Evolutionary conservation across 2,113 vertebrate species (phyloP).

Genomic region (Atherinomorus stipes): DNA sequence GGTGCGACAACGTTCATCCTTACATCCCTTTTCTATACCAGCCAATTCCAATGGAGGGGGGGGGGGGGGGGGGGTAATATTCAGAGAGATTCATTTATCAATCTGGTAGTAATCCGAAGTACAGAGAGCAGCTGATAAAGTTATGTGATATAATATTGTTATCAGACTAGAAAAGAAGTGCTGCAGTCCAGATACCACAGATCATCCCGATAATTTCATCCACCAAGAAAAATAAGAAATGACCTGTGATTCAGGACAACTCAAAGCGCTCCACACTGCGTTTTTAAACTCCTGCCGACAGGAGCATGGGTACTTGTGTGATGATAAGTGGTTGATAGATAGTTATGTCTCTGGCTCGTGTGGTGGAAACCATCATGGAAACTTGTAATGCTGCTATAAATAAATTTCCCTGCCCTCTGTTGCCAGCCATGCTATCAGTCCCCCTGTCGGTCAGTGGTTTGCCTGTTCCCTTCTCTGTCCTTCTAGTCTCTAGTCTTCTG

Average conservation of each 20-base stretch:
- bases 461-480: not conserved
- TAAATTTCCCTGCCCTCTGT: conserved; percentile 63
- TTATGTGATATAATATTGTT: not conserved
- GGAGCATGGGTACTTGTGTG: conserved; percentile 36
- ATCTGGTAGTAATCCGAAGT: not conserved
- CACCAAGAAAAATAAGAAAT: not conserved
- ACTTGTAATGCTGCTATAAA: conserved; percentile 77
- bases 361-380: conserved; percentile 74
- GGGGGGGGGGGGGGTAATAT: too few species aligned
- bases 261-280: not conserved
- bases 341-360: conserved; percentile 63
- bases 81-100: too few species aligned
- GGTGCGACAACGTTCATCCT: too few species aligned
- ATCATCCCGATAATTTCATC: not conserved
- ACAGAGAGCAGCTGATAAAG: not conserved
- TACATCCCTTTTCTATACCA: too few species aligned
- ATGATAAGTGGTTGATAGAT: conserved; percentile 61
- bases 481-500: not conserved
- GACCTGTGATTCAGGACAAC: not conserved
- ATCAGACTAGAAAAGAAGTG: not conserved
- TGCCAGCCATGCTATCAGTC: conserved; percentile 52
- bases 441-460: conserved; percentile 4
- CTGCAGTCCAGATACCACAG: not conserved
- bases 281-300: conserved; percentile 47
- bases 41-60: too few species aligned